A percentile compares a stretch with the other conserved stretches of the same genome.
phyloP scores from a whole-genome alignment of 2,113 vertebrate species.

The Mystacornis crossleyi region DNA sequence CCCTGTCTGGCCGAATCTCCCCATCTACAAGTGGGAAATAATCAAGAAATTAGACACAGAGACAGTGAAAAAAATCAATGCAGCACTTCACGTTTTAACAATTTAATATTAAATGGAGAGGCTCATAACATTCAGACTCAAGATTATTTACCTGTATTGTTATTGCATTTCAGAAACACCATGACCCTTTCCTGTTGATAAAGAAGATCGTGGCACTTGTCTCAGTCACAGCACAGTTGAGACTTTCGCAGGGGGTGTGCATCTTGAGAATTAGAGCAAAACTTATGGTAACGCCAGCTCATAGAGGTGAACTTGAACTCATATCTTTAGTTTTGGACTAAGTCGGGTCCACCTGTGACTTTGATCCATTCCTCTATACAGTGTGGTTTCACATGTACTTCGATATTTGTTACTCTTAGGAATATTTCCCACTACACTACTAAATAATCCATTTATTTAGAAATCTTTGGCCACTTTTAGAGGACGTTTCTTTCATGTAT shows the following conservation, averaged over 20 bases:
- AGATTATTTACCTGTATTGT: not conserved
- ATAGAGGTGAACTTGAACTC: not conserved
- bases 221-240: fast-evolving
- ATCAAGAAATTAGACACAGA: not conserved
- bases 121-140: not conserved
- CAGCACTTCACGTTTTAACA: not conserved
- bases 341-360: not conserved
- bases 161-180: not conserved
- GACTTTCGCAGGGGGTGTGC: not conserved
- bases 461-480: not conserved
- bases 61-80: not conserved
- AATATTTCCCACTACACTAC: not conserved
- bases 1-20: not conserved
- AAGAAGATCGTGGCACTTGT: not conserved
- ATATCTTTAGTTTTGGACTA: not conserved
- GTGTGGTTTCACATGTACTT: not conserved
- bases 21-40: not conserved
- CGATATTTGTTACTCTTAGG: not conserved
- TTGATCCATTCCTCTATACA: not conserved
- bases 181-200: not conserved
- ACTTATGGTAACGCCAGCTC: not conserved
- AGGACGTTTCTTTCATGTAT: not conserved
- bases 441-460: not conserved
- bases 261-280: not conserved
- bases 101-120: not conserved